Conservation (phyloP, 2,113 vertebrate species). For the Nothocercus nigrocapillus region DNA sequence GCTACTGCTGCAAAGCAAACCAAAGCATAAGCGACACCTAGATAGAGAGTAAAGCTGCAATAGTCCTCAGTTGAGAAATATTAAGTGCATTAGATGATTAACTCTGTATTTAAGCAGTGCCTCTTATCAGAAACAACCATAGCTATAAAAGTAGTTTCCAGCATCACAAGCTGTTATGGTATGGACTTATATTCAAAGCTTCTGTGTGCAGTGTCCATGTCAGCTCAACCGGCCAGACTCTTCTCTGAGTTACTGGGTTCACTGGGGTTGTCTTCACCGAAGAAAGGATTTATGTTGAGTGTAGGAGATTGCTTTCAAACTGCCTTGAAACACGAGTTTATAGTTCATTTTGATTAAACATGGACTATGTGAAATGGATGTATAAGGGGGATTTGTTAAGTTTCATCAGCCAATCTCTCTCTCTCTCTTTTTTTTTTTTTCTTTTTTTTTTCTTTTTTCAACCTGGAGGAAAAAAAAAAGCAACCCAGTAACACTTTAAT, state of each 20-base stretch:
- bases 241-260: background rate
- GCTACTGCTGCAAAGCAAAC: constrained; percentile 66
- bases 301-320: background rate
- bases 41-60: constrained; percentile 35
- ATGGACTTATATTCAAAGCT: constrained; percentile 15
- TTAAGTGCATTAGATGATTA: constrained; percentile 53
- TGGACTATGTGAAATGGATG: background rate
- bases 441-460: background rate
- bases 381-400: background rate
- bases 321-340: background rate
- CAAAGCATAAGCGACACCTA: constrained; percentile 67
- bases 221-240: background rate
- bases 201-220: background rate
- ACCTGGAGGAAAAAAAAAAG: background rate
- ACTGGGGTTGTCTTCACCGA: background rate
- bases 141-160: constrained; percentile 42
- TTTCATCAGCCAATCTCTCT: background rate
- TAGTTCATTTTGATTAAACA: background rate
- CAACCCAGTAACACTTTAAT: background rate
- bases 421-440: too few relatives aligned
- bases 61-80: constrained; percentile 56
- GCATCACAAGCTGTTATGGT: constrained; percentile 2
- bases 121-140: constrained; percentile 43
- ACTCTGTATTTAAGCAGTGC: constrained; percentile 53
- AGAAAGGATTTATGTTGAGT: background rate